Base-by-base conservation (phyloP, 1,140 invertebrate species). In the Drosophila subobscura region DNA sequence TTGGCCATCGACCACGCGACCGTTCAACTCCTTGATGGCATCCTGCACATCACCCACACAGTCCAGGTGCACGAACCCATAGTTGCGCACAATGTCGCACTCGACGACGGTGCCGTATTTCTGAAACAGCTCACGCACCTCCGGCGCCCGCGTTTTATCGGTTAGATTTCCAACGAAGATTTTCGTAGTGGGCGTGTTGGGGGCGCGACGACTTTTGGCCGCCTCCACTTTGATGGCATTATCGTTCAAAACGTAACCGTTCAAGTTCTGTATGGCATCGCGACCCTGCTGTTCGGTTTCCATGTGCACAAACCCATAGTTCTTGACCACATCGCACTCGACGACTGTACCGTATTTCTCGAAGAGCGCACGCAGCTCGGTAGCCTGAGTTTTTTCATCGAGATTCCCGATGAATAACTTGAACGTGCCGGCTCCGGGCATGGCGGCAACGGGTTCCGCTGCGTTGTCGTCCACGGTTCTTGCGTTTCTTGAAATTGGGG, bases 241-340 rank as follows among this genome's bases (percentile, higher is more conserved):
- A 50, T 96, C 97, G 92, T 97, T 96, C 85, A 98, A 94, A 78
- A 96, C 92, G 83, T 96, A 94, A 74, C 97, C 96, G 94, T 98
- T 98, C 85, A 98, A 93, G 91, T 96, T 97, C 92, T 97, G 96
- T 91, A 98, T 98, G 46, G 97, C 97, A 91, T 96, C 95, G 93
- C 97, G 95, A 47, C 97, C 97, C 90, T 96, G 95, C 88, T 96
- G 94, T 92, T 97, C 96, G 92, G 96, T 96, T 93, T 97, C 96
- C 97, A 98, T 98, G 93, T 99, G 98, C 91, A 98, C 97, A 94
- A 99, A 99, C 83, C 97, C 97, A 95, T 98, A 99, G 93, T 98
- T 98, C 93, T 97, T 97, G 66, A 98, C 96, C 89, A 98, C 97
- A 93, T 98, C 98, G 92, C 97, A 98, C 94, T 99, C 97, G 70